phyloP scores from a whole-genome alignment of 2,888 invertebrate species.

The Dynastes hyllus region DNA sequence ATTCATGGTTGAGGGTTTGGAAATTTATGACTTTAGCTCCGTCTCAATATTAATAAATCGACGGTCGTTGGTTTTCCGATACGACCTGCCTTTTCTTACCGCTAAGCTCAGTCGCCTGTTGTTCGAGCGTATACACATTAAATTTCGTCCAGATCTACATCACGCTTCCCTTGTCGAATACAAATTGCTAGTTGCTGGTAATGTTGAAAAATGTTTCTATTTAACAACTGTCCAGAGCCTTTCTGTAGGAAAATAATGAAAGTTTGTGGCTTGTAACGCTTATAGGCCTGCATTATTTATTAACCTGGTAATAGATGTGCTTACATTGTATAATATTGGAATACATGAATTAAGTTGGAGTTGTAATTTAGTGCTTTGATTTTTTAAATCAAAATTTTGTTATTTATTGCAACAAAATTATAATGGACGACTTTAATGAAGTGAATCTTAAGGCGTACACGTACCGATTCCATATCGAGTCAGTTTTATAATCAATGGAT shows the following conservation, averaged over 20 bases:
- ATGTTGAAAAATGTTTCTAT: constrained; percentile 10
- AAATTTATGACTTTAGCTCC: constrained; percentile 9
- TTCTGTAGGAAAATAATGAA: neutral
- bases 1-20: constrained; percentile 25
- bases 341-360: neutral
- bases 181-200: neutral
- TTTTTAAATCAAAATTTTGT: too few relatives aligned
- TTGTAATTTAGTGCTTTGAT: too few relatives aligned
- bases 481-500: too few relatives aligned
- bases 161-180: neutral
- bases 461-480: too few relatives aligned
- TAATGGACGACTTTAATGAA: too few relatives aligned
- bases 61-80: constrained; percentile 17
- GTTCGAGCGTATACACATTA: constrained; percentile 15
- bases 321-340: neutral
- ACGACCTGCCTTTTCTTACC: constrained; percentile 10
- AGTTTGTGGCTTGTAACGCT: too few relatives aligned
- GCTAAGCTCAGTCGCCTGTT: neutral
- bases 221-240: neutral
- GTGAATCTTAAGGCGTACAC: too few relatives aligned
- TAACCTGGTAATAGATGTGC: too few relatives aligned
- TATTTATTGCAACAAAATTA: too few relatives aligned
- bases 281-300: too few relatives aligned
- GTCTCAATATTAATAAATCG: constrained; percentile 37
- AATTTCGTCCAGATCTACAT: constrained; percentile 27